These are phyloP conservation scores for Fissipunctia ypsillon DNA, from an alignment of 2,888 invertebrate genomes.

Conservation along the genomic window DNA sequence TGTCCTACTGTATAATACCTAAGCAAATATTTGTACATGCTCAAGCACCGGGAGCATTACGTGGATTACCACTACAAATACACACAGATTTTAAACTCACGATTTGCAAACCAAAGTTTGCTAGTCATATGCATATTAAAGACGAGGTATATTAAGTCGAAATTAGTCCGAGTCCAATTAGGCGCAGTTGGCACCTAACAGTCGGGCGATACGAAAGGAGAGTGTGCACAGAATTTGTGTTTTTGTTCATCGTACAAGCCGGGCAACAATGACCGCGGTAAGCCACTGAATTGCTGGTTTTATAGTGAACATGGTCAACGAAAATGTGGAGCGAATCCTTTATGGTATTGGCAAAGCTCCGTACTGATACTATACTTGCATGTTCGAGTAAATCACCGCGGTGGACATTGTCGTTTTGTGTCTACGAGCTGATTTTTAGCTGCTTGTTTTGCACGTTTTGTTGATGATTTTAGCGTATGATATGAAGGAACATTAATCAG, in stretches of 20 bases:
- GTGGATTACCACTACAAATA: slow-evolving; percentile 12
- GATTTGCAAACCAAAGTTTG: slow-evolving; percentile 34
- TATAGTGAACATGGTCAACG: slow-evolving; percentile 64
- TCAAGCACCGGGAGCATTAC: not conserved
- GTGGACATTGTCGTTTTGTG: slow-evolving; percentile 41
- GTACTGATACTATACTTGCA: slow-evolving; percentile 56
- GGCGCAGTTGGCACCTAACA: slow-evolving; percentile 63
- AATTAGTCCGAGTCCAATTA: slow-evolving; percentile 63
- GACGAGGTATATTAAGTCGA: slow-evolving; percentile 60
- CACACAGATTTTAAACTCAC: slow-evolving; percentile 45
- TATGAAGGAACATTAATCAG: not conserved
- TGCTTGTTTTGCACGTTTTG: not conserved
- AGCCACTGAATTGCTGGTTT: slow-evolving; percentile 66
- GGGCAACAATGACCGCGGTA: slow-evolving; percentile 59
- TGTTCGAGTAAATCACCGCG: slow-evolving; percentile 52
- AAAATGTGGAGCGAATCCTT: slow-evolving; percentile 63
- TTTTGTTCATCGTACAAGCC: slow-evolving; percentile 60
- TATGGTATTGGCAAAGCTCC: slow-evolving; percentile 61
- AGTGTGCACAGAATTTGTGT: slow-evolving; percentile 56
- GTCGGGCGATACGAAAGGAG: slow-evolving; percentile 59
- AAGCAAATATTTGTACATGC: slow-evolving; percentile 12
- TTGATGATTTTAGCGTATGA: slow-evolving; percentile 3
- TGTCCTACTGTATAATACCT: not conserved
- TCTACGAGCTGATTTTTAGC: slow-evolving; percentile 24
- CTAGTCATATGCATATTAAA: slow-evolving; percentile 59